A percentile compares a stretch with the other conserved stretches of the same genome.
Evolutionary conservation across 2,797 vertebrate genomes (phyloP).

Genomic region (Benthosema pterotum): DNA sequence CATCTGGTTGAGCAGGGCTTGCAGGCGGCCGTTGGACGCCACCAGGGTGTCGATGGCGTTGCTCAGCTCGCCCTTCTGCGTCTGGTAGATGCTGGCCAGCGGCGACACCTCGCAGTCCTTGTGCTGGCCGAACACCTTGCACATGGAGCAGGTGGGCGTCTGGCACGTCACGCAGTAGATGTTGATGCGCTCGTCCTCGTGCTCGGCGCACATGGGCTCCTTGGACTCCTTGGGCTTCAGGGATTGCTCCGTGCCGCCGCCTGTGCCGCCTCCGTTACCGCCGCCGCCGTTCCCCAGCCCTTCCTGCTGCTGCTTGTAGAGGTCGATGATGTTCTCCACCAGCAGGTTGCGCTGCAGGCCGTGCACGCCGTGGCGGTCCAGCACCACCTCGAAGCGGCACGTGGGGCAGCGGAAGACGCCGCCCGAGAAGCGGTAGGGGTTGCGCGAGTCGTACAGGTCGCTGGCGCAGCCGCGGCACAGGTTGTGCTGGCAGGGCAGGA

Average conservation of each 20-base stretch:
- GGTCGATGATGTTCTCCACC: conserved; percentile 97
- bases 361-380: conserved; percentile 95
- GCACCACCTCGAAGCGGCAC: conserved; percentile 95
- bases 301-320: conserved; percentile 95
- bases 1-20: conserved; percentile 92
- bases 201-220: conserved; percentile 92
- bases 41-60: conserved; percentile 93
- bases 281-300: conserved; percentile 37
- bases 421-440: conserved; percentile 86
- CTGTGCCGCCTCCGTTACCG: conserved; percentile 29
- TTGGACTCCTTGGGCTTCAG: conserved; percentile 86
- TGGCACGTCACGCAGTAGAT: conserved; percentile 95
- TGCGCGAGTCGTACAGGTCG: conserved; percentile 84
- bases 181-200: conserved; percentile 94
- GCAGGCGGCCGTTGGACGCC: conserved; percentile 88
- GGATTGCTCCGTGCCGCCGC: conserved; percentile 66
- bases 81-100: conserved; percentile 84
- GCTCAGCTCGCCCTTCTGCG: conserved; percentile 90
- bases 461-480: conserved; percentile 83
- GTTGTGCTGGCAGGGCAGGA: conserved; percentile 86
- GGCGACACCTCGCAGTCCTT: conserved; percentile 95
- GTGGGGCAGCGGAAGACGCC: conserved; percentile 95
- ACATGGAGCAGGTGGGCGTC: conserved; percentile 94
- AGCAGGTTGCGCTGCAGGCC: conserved; percentile 95
- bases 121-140: conserved; percentile 95